These are phyloP conservation scores for Heliornis fulica DNA, from an alignment of 2,113 vertebrate genomes.

Conservation along the genomic window DNA sequence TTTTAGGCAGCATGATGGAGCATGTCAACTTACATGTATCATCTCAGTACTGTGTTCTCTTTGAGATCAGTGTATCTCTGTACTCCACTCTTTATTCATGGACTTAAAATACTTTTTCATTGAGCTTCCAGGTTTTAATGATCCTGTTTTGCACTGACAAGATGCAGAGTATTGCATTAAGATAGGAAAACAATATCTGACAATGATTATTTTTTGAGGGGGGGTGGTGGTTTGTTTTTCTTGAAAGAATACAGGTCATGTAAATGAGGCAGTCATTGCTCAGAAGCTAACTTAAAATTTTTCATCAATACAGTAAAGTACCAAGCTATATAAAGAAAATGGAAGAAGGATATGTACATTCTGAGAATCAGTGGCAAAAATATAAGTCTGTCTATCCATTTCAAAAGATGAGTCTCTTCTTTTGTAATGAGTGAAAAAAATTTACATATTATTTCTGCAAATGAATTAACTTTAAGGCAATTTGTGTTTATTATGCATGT, in stretches of 20 bases:
- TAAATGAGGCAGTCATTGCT: slow-evolving; percentile 5
- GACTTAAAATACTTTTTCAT: not conserved
- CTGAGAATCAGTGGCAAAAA: not conserved
- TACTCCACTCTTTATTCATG: not conserved
- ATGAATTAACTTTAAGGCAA: slow-evolving; percentile 16
- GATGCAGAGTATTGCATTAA: not conserved
- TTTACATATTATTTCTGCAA: not conserved
- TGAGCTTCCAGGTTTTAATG: not conserved
- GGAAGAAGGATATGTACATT: not conserved
- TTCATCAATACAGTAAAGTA: not conserved
- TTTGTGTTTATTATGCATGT: not conserved
- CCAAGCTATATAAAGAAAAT: not conserved
- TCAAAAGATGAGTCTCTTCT: not conserved
- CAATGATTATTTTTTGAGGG: not conserved
- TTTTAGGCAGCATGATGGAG: not conserved
- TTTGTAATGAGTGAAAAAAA: not conserved
- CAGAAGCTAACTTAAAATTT: not conserved
- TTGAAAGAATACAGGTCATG: not conserved
- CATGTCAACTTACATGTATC: not conserved
- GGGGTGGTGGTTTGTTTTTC: not conserved
- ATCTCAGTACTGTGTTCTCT: not conserved
- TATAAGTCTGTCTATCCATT: not conserved
- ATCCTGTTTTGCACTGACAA: not conserved
- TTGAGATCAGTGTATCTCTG: not conserved
- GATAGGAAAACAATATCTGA: not conserved